Evolutionary conservation across 2,888 invertebrate species (phyloP), one percentile per base, ranked within the genome.

Genomic region (Cerastoderma edule): DNA sequence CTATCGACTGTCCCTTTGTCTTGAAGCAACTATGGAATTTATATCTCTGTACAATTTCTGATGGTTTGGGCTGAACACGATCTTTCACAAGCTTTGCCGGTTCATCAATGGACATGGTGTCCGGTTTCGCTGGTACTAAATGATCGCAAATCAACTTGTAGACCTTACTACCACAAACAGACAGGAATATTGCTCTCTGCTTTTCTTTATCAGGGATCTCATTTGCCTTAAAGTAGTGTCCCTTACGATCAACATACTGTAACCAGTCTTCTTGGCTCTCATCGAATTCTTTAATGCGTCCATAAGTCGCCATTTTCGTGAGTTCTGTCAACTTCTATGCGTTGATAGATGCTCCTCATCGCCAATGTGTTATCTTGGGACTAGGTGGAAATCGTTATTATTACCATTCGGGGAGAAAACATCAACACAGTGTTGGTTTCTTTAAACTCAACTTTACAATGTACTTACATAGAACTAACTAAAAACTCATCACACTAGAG

Each of bases 31-130:
- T 77, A 44, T 73, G 16, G 24, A 82, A 82, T 30, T n/a, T n/a
- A n/a, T n/a, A n/a, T n/a, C 80, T 30, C 44, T 78, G 66, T 6
- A 74, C 68, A 28, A 80, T 80, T 63, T 67, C 75, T 5, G 74
- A 68, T 2, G 80, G 75, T 64, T 68, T 73, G 13, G 77, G 79
- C 24, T 76, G 32, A 35, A 35, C 13, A 68, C 77, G 80, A 13
- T 74, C 60, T 33, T 67, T 67, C 5, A 80, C 66, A 22, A 76
- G 22, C 53, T 39, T 56, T 0, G 27, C 39, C n/a, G 75, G 33
- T 22, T 73, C 65, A 2, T 10, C 60, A 53, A 50, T 56, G 13
- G 69, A 32, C 48, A 65, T 72, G 2, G 48, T 54, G 0, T 39
- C 46, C 13, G 76, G 72, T 44, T 65, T 76, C 19, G 22, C 35